Percentiles rank a stretch among this genome's conserved stretches.
These are phyloP conservation scores for Gnatocerus cornutus DNA, from an alignment of 2,888 invertebrate genomes.

Conservation along the genomic window DNA sequence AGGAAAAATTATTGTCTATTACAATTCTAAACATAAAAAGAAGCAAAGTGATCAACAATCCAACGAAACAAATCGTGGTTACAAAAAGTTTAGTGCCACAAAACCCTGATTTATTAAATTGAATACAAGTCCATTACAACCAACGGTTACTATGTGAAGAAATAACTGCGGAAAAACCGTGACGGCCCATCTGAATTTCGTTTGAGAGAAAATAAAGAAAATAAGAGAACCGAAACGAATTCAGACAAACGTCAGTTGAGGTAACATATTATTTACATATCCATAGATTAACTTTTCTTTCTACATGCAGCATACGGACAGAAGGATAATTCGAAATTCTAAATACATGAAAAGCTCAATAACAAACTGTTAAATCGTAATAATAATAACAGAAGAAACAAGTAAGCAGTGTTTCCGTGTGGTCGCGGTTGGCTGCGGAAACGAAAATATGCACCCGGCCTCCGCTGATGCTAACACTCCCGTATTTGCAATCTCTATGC, in stretches of 20 bases:
- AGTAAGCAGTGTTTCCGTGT: conserved; percentile 41
- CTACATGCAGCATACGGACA: conserved; percentile 60
- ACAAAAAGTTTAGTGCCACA: conserved; percentile 5
- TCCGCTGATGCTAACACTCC: conserved; percentile 55
- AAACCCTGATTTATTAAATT: conserved; percentile 39
- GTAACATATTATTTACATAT: conserved; percentile 54
- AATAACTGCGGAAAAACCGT: conserved; percentile 30
- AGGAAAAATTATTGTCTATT: conserved; percentile 17
- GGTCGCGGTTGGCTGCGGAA: background rate
- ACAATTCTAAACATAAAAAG: conserved; percentile 12
- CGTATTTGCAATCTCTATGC: conserved; percentile 52
- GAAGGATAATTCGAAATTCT: conserved; percentile 61
- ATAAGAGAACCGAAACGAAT: conserved; percentile 45
- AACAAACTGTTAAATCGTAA: conserved; percentile 54
- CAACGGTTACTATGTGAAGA: conserved; percentile 39
- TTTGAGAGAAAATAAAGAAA: conserved; percentile 19
- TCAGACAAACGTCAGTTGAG: conserved; percentile 55
- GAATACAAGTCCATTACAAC: conserved; percentile 46
- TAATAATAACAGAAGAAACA: conserved; percentile 29
- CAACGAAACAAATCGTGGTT: conserved; percentile 9
- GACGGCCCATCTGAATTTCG: conserved; percentile 41
- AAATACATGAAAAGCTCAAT: conserved; percentile 61
- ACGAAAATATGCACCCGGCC: conserved; percentile 39
- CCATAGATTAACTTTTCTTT: conserved; percentile 54
- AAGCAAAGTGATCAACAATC: conserved; percentile 27